Base-by-base conservation (phyloP, 92 coral and sea anemone species). In the Ricordea florida region DNA sequence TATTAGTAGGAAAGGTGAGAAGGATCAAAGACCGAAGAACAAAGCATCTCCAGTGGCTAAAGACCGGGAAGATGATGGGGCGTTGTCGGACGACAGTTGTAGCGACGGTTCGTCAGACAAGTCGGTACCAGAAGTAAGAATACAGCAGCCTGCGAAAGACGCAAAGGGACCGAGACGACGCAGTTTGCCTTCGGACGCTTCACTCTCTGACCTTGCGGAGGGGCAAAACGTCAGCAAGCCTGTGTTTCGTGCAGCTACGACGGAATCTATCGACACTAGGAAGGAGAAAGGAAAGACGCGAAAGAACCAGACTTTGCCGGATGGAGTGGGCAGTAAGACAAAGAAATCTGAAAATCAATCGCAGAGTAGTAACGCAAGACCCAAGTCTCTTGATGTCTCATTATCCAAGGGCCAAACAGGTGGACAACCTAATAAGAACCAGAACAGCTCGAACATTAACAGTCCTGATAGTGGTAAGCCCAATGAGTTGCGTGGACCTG, bases 31-130 rank as follows among this genome's bases (percentile, higher is more conserved):
- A 52, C 16, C 29, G 3, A 86, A 79, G 78, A 34, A 38, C 10
- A 92, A 86, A 38, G 89, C 74, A 18, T 72, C 61, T 30, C 24
- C 65, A 16, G 23, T 74, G 11, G 60, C 61, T 4, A 91, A 85
- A 17, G 71, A 74, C 15, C 86, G 76, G 29, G 82, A 82, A 20
- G 85, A 74, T 56, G 98, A 94, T 20, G 91, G 92, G 8, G 84
- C 52, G 0, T 57, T 57, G 21, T 86, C 92, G 5, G 93, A 91
- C 51, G 97, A 87, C 22, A 91, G 97, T 34, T 78, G 90, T 34
- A 87, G 93, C 18, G 97, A 91, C 32, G 73, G 72, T 2, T 78
- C 89, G 9, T 63, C 92, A 11, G 97, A 91, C 7, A 88, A 88
- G 61, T 60, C 66, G 34, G 62, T 66, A 11, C 76, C 86, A 13